phyloP scores from a whole-genome alignment of 2,888 invertebrate genomes.

The Clanis bilineata region DNA sequence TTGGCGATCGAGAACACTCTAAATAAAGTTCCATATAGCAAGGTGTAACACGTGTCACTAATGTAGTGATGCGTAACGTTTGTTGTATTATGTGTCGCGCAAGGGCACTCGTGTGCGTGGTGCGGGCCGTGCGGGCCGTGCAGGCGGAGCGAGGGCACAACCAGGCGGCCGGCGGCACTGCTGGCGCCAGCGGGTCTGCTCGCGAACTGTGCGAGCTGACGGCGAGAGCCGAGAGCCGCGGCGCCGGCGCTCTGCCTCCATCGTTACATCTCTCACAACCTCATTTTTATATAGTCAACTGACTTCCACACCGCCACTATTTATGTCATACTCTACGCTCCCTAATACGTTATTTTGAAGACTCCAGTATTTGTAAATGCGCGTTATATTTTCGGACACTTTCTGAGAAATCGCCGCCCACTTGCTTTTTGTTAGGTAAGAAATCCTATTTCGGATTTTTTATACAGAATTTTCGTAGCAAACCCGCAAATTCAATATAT shows the following conservation, averaged over 20 bases:
- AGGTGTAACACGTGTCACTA: slow-evolving; percentile 37
- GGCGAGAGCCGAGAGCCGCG: slow-evolving; percentile 59
- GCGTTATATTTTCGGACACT: slow-evolving; percentile 58
- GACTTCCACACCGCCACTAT: slow-evolving; percentile 79
- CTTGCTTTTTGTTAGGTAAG: slow-evolving; percentile 45
- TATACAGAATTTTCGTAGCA: slow-evolving; percentile 28
- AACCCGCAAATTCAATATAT: too few relatives aligned
- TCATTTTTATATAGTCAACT: slow-evolving; percentile 81
- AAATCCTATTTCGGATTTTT: slow-evolving; percentile 53
- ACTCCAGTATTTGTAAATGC: slow-evolving; percentile 69
- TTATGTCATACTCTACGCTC: slow-evolving; percentile 77
- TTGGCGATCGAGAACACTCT: slow-evolving; percentile 26
- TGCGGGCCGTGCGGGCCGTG: slow-evolving; percentile 25
- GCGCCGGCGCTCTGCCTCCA: slow-evolving; percentile 75
- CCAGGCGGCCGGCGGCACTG: slow-evolving; percentile 50
- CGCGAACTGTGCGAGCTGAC: slow-evolving; percentile 58
- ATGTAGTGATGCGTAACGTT: slow-evolving; percentile 29
- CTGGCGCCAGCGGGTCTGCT: slow-evolving; percentile 73
- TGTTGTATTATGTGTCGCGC: slow-evolving; percentile 29
- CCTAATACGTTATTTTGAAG: slow-evolving; percentile 76
- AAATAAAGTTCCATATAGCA: slow-evolving; percentile 18
- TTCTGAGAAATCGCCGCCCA: slow-evolving; percentile 55
- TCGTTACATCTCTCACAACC: slow-evolving; percentile 68
- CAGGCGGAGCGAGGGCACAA: too few relatives aligned
- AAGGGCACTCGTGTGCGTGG: slow-evolving; percentile 9